A percentile compares a stretch with the other conserved stretches of the same genome.
phyloP scores from a whole-genome alignment of 2,888 invertebrate genomes.

The Heliconius ismenius region DNA sequence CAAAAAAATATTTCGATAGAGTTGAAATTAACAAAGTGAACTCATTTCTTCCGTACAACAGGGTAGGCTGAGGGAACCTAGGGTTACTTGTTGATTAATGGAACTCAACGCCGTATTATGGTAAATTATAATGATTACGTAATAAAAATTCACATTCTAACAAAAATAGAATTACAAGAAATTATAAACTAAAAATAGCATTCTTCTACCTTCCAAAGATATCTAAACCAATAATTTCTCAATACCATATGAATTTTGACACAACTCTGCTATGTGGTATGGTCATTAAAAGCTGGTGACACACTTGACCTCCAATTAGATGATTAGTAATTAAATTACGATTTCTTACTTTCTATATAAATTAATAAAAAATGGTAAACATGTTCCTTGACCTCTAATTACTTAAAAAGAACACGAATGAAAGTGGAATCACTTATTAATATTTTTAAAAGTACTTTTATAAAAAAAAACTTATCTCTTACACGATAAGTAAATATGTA shows the following conservation, averaged over 20 bases:
- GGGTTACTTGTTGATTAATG: no score
- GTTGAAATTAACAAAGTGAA: no score
- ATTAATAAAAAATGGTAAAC: not conserved
- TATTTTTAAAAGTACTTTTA: not conserved
- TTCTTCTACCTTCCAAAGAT: not conserved
- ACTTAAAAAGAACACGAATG: not conserved
- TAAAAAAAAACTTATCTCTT: not conserved
- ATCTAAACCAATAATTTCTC: not conserved
- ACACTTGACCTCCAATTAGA: not conserved
- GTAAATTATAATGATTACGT: no score
- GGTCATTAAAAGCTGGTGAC: not conserved
- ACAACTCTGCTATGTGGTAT: not conserved
- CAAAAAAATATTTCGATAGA: no score
- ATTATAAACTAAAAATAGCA: not conserved
- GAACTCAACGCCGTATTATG: no score
- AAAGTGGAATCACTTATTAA: not conserved
- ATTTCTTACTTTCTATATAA: constrained; percentile 1
- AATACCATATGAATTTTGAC: constrained; percentile 11
- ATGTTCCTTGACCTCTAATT: not conserved
- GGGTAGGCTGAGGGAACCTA: no score
- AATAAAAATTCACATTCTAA: not conserved
- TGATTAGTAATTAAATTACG: not conserved
- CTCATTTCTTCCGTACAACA: no score
- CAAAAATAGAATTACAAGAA: no score
- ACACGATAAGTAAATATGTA: no score